Evolutionary conservation across 2,797 vertebrate genomes (phyloP).

Genomic region (Lagorchestes hirsutus): DNA sequence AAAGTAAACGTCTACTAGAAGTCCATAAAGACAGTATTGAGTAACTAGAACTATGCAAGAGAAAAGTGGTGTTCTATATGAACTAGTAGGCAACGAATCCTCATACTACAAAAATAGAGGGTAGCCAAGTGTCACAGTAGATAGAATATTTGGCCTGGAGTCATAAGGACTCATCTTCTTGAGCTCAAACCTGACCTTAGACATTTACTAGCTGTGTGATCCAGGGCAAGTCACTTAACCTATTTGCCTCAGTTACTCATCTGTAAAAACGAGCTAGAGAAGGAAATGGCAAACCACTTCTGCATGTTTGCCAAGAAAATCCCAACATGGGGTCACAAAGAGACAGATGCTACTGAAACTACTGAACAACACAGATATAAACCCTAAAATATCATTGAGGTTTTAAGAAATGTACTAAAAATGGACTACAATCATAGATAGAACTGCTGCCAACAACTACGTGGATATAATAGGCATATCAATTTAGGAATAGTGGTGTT

Average conservation of each 20-base stretch:
- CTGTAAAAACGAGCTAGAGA: neutral
- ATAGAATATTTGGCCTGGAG: neutral
- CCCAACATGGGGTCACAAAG: neutral
- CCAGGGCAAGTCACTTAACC: neutral
- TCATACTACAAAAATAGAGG: neutral
- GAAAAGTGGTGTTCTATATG: neutral
- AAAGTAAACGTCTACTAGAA: neutral
- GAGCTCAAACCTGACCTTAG: neutral
- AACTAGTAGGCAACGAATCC: neutral
- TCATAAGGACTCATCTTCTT: neutral
- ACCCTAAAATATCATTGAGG: neutral
- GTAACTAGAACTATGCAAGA: neutral
- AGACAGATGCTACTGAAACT: neutral
- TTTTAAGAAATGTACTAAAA: neutral
- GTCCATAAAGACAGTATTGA: neutral
- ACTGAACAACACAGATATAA: neutral
- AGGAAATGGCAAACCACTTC: neutral
- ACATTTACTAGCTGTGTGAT: neutral
- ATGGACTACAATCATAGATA: neutral
- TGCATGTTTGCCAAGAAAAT: neutral
- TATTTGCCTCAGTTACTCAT: neutral
- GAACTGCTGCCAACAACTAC: neutral
- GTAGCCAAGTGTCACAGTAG: neutral
- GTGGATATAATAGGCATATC: neutral
- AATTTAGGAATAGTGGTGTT: neutral